These are phyloP conservation scores for Phycodurus eques DNA, from an alignment of 2,113 vertebrate species.

Conservation along the genomic window DNA sequence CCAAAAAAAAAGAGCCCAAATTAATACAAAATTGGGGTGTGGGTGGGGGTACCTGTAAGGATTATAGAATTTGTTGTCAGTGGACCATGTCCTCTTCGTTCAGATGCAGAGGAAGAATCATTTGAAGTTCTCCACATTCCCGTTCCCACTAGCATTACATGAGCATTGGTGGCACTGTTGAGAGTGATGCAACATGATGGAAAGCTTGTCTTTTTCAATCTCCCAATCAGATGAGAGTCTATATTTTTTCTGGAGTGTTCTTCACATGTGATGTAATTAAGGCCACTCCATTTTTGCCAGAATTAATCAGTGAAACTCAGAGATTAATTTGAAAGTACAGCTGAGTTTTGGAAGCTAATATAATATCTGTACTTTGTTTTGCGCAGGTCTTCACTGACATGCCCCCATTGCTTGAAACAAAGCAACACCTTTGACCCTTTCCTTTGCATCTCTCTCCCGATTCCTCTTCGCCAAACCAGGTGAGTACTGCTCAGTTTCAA, in stretches of 20 bases:
- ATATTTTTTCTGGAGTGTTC: slow-evolving; percentile 21
- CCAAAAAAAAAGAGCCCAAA: too few relatives aligned
- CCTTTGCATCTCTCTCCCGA: slow-evolving; percentile 92
- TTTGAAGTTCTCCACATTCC: neutral
- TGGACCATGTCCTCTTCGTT: slow-evolving; percentile 1
- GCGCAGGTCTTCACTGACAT: slow-evolving; percentile 90
- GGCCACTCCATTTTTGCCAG: slow-evolving; percentile 14
- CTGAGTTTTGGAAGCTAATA: neutral
- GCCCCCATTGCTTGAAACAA: slow-evolving; percentile 92
- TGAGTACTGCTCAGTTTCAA: slow-evolving; percentile 51
- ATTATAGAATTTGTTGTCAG: neutral
- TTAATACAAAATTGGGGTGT: neutral
- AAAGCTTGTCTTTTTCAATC: slow-evolving; percentile 41
- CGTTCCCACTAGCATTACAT: slow-evolving; percentile 21
- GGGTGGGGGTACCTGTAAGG: neutral
- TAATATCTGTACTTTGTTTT: neutral
- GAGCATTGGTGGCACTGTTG: slow-evolving; percentile 9
- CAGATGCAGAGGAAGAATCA: slow-evolving; percentile 15
- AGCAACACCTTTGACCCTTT: slow-evolving; percentile 98
- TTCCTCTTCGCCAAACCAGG: slow-evolving; percentile 93
- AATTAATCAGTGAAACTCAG: slow-evolving; percentile 14
- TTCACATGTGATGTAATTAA: slow-evolving; percentile 34
- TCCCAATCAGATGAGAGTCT: slow-evolving; percentile 38
- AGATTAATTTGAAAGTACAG: slow-evolving; percentile 17
- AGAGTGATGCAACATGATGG: slow-evolving; percentile 61